Percentiles rank a stretch among this genome's conserved stretches.
phyloP scores from a whole-genome alignment of 2,113 vertebrate genomes.

The Alosa alosa region DNA sequence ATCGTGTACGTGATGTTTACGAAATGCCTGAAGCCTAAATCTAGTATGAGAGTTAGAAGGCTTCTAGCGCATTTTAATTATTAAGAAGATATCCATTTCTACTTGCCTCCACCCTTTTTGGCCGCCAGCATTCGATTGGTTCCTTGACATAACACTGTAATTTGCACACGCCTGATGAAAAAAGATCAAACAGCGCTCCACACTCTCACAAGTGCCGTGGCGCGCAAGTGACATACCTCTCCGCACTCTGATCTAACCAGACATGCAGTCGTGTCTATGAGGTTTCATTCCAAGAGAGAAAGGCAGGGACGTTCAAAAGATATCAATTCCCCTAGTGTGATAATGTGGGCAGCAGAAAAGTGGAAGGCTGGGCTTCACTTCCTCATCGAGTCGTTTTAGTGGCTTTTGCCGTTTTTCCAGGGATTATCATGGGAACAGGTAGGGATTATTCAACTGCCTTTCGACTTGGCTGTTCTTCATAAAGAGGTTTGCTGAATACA shows the following conservation, averaged over 20 bases:
- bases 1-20: not conserved
- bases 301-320: not conserved
- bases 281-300: not conserved
- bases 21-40: not conserved
- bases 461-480: not conserved
- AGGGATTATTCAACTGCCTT: not conserved
- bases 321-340: not conserved
- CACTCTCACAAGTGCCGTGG: not conserved
- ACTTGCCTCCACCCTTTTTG: not conserved
- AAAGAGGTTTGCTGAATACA: not conserved
- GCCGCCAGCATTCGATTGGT: not conserved
- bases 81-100: not conserved
- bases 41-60: not conserved
- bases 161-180: not conserved
- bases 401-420: not conserved
- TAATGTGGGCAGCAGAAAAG: not conserved
- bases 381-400: not conserved
- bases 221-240: not conserved
- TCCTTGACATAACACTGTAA: not conserved
- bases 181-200: not conserved
- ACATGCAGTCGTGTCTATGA: not conserved
- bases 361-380: not conserved
- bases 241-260: not conserved
- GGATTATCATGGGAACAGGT: conserved; percentile 11
- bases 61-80: not conserved